Evolutionary conservation across 2,113 vertebrate genomes (phyloP).

Genomic region (Gavialis gangeticus): DNA sequence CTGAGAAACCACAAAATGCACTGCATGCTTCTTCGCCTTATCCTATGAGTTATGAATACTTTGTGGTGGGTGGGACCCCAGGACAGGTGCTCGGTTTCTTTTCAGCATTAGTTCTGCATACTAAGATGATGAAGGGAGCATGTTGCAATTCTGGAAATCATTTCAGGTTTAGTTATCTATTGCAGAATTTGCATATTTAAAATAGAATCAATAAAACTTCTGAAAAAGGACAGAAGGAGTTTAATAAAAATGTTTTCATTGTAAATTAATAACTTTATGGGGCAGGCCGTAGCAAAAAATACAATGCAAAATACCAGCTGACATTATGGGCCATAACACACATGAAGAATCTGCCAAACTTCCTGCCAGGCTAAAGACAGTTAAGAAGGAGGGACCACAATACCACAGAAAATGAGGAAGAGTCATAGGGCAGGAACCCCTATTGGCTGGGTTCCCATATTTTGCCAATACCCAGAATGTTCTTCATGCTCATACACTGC

Average conservation of each 20-base stretch:
- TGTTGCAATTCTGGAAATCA: background rate
- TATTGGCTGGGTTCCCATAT: background rate
- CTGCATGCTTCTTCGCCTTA: background rate
- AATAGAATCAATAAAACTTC: background rate
- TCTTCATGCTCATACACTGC: background rate
- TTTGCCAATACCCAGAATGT: background rate
- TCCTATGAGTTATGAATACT: background rate
- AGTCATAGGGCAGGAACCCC: background rate
- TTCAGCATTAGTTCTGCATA: background rate
- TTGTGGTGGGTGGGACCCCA: background rate
- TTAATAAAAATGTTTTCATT: accelerated
- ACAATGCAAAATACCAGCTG: background rate
- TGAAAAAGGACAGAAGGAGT: background rate
- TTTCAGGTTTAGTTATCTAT: background rate
- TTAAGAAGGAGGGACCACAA: background rate
- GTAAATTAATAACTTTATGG: background rate
- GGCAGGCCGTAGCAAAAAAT: background rate
- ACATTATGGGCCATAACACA: background rate
- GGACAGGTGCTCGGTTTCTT: background rate
- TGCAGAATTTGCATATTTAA: accelerated
- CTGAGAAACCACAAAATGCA: background rate
- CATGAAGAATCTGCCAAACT: background rate
- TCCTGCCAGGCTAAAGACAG: background rate
- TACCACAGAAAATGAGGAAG: background rate
- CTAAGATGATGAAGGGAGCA: background rate